Base-by-base conservation (phyloP, 2,888 invertebrate genomes). In the Cerceris rybyensis region DNA sequence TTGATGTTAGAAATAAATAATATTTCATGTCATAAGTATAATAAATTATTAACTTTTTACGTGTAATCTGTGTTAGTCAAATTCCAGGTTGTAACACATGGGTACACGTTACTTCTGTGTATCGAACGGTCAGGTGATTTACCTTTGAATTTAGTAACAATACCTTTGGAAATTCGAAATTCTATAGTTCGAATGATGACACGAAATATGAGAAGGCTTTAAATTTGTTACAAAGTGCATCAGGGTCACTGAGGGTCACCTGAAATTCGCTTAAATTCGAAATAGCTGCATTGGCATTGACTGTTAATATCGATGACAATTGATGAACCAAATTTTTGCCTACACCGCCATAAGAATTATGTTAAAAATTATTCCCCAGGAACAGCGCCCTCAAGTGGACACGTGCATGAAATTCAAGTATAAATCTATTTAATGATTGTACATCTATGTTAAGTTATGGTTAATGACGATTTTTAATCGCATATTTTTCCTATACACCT, bases 181-280 rank as follows among this genome's bases (percentile, higher is more conserved):
- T 69, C 39, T 42, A 2, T 66, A 60, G n/a, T 7, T 66, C 39
- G 50, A 68, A 50, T 63, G 65, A 63, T 58, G 28, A 64, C 11
- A 42, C 46, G 59, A 59, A 46, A 72, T 71, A 52, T 59, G 17
- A 70, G 50, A 58, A 43, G 54, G 61, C 67, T 52, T 42, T 57
- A 72, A 70, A 73, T 68, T 61, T 61, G 14, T 74, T 65, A 73
- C 79, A 68, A 69, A 59, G 68, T 73, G 70, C 78, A 82, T 80
- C 73, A 84, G 81, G 77, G 61, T 78, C 82, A 64, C 66, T 80
- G 71, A 84, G 81, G 77, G 61, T 78, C 82, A 64, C 66, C 63
- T 68, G 67, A 78, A 83, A 80, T 87, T 84, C 82, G 61, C 28
- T 28, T 28, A 28, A 78, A 87, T 83, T 86, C 65, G 87, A 88